Conservation (phyloP, 1,140 invertebrate species). For the Rhizoglyphus robini region DNA sequence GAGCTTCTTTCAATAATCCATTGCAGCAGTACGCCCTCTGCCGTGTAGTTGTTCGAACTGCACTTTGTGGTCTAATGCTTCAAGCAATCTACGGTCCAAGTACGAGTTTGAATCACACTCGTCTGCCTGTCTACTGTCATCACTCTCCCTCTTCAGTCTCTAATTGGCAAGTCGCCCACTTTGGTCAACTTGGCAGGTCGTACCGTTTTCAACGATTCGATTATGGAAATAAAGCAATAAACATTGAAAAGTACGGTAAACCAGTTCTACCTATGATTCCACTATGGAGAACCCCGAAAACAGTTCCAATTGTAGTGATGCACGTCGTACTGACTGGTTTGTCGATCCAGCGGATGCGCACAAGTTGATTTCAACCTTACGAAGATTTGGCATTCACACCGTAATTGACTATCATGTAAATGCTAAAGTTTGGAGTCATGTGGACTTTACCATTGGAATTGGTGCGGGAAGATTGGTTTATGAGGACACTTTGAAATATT, state of each 20-base stretch:
- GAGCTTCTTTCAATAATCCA: too few relatives aligned
- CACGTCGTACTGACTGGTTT: conserved; percentile 15
- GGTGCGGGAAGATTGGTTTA: conserved; percentile 21
- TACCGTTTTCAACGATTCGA: too few relatives aligned
- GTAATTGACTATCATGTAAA: neutral
- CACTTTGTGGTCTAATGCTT: neutral
- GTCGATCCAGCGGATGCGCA: conserved; percentile 12
- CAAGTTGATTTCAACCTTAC: too few relatives aligned
- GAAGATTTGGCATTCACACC: too few relatives aligned
- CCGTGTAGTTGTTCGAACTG: neutral
- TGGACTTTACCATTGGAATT: conserved; percentile 27
- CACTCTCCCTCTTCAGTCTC: neutral
- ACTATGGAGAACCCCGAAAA: neutral
- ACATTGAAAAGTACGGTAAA: neutral
- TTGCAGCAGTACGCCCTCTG: neutral
- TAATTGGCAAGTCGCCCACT: conserved; percentile 5
- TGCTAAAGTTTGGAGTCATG: conserved; percentile 23
- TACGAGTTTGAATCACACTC: neutral
- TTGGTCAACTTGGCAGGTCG: too few relatives aligned
- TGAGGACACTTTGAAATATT: neutral
- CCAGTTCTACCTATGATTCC: conserved; percentile 1
- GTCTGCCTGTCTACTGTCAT: neutral
- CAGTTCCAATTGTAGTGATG: neutral
- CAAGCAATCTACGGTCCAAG: neutral
- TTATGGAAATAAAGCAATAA: too few relatives aligned